A percentile compares a stretch with the other conserved stretches of the same genome.
phyloP scores from a whole-genome alignment of 2,113 vertebrate species.

The Sapayoa aenigma region DNA sequence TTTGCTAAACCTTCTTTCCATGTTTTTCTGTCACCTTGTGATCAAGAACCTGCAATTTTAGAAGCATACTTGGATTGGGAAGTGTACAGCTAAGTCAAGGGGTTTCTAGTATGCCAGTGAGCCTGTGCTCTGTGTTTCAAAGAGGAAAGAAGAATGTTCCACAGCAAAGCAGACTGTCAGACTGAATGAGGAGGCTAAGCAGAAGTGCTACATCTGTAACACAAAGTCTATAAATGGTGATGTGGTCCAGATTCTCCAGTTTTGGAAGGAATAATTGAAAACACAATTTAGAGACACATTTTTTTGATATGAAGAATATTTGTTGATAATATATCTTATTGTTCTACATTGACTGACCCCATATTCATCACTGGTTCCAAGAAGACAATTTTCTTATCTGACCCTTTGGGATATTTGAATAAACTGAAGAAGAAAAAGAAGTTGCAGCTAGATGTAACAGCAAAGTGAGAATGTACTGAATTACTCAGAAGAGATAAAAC shows the following conservation, averaged over 20 bases:
- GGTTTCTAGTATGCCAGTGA: not conserved
- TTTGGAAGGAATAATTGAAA: not conserved
- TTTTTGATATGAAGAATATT: not conserved
- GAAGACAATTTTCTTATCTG: constrained; percentile 23
- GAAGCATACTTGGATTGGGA: not conserved
- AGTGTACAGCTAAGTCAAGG: not conserved
- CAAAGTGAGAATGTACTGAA: constrained; percentile 10
- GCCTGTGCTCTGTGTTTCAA: not conserved
- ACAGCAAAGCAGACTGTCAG: not conserved
- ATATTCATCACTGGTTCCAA: constrained; percentile 8
- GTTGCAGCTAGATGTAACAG: not conserved
- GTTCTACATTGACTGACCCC: not conserved
- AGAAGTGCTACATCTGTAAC: not conserved
- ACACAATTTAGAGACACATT: not conserved
- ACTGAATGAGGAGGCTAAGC: not conserved
- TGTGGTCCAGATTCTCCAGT: not conserved
- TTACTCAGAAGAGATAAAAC: constrained; percentile 37
- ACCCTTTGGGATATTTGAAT: constrained; percentile 18
- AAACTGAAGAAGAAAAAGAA: not conserved
- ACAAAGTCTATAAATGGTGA: not conserved
- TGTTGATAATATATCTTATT: not conserved
- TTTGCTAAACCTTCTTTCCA: not conserved
- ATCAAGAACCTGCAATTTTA: not conserved
- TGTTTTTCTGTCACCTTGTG: not conserved
- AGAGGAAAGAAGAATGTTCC: not conserved